Percentiles rank a stretch among this genome's conserved stretches.
phyloP scores from a whole-genome alignment of 2,113 vertebrate species.

The rat (Rattus norvegicus) region DNA sequence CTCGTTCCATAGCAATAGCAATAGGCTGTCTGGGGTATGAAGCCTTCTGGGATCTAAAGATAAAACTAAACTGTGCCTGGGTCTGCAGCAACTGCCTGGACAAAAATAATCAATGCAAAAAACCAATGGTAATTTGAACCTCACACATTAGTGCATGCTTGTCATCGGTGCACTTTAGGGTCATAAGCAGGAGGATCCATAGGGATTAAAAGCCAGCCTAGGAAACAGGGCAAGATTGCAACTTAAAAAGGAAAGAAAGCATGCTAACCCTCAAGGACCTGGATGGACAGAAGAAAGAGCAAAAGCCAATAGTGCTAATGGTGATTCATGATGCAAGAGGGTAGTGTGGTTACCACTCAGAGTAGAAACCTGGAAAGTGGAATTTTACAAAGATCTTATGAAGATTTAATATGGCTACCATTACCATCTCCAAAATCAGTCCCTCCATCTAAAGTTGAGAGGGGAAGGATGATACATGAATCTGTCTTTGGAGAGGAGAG shows the following conservation, averaged over 20 bases:
- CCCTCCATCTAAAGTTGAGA: background rate
- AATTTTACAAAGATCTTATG: background rate
- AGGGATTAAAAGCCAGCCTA: background rate
- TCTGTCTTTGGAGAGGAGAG: too few species aligned
- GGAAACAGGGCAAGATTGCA: background rate
- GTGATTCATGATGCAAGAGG: background rate
- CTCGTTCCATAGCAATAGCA: background rate
- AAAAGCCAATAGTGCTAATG: background rate
- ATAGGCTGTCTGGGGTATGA: accelerated
- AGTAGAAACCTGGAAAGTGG: background rate
- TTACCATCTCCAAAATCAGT: background rate
- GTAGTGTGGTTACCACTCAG: too few species aligned
- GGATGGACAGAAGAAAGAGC: background rate
- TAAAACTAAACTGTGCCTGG: background rate
- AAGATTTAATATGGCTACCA: background rate
- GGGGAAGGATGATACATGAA: accelerated
- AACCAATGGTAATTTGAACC: background rate
- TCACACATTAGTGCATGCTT: background rate
- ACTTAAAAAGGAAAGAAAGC: background rate
- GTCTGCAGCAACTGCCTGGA: background rate
- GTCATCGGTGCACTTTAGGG: background rate
- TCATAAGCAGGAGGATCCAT: background rate
- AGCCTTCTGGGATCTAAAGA: background rate
- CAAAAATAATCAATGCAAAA: background rate
- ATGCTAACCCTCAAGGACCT: background rate